Evolutionary conservation across 2,797 vertebrate species (phyloP).

Genomic region (Phoebastria nigripes): DNA sequence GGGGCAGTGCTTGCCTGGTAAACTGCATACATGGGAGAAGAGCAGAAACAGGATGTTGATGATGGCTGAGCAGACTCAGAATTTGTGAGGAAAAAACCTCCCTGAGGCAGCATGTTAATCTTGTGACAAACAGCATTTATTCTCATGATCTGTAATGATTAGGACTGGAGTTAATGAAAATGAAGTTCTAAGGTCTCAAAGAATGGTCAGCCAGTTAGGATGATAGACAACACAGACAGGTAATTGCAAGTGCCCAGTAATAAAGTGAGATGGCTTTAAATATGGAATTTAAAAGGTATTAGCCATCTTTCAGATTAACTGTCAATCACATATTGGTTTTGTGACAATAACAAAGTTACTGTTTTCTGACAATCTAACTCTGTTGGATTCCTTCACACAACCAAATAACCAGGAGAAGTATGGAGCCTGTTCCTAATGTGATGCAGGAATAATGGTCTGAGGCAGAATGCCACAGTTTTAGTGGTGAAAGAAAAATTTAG

Average conservation of each 20-base stretch:
- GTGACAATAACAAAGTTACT: neutral
- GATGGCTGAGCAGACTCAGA: neutral
- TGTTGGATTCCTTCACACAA: neutral
- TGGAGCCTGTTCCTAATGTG: neutral
- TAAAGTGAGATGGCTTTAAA: neutral
- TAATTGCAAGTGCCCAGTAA: neutral
- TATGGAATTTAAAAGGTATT: neutral
- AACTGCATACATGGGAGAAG: no score
- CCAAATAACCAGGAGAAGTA: neutral
- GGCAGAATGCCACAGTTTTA: neutral
- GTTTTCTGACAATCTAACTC: neutral
- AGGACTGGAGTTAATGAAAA: neutral
- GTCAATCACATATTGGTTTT: neutral
- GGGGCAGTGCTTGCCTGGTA: neutral
- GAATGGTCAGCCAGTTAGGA: neutral
- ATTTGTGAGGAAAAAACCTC: neutral
- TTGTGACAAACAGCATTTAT: neutral
- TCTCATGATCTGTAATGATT: neutral
- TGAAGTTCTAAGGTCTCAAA: neutral
- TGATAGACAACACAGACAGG: neutral
- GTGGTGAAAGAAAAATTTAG: neutral
- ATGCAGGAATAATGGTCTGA: neutral
- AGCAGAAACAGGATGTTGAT: neutral
- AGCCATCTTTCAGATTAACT: neutral
- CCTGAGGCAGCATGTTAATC: neutral